Evolutionary conservation across 2,113 vertebrate species (phyloP), one percentile per base, ranked within the genome.

Genomic region (Anas platyrhynchos): DNA sequence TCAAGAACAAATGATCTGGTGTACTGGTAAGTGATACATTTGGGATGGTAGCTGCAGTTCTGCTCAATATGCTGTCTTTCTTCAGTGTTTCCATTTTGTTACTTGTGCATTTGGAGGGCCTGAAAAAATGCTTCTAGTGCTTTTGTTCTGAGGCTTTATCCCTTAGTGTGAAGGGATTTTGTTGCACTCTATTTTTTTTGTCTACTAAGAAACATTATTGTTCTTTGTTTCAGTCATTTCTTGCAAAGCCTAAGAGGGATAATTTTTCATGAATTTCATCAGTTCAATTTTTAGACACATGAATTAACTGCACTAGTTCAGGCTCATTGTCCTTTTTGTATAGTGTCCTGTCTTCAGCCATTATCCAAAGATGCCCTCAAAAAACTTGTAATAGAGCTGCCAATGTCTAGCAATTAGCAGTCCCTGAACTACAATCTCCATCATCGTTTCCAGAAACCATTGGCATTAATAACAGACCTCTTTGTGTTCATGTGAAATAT

Each of bases 321-420:
- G 74, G 46, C 44, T 85, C 31, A 85, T 92, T 94, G 74, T 91
- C 67, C 50, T 84, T 87, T 87, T 79, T 85, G 73, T 55, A 7
- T 71, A 32, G 16, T 62, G 89, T 76, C 71, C 81, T 92, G 91
- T 82, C 79, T 93, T 86, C 83, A 81, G 73, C 48, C 43, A 34
- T 86, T 92, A 59, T 90, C 41, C 44, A 94, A 77, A 85, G 67
- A 84, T 93, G 69, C 74, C 74, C 58, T 82, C 89, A 87, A 46
- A 95, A 93, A 90, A 61, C 89, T 92, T 89, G 54, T 41, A 69
- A 1, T 31, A 76, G 66, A 78, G 54, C 54, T 87, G 78, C 68
- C 74, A 80, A 3, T 87, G 89, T 87, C 75, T 54, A 88, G 82
- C 84, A 97, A 93, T 96, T 94, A 95, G 75, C 82, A 83, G 34